Conservation (phyloP, 2,797 vertebrate genomes). For the Thalassophryne amazonica region DNA sequence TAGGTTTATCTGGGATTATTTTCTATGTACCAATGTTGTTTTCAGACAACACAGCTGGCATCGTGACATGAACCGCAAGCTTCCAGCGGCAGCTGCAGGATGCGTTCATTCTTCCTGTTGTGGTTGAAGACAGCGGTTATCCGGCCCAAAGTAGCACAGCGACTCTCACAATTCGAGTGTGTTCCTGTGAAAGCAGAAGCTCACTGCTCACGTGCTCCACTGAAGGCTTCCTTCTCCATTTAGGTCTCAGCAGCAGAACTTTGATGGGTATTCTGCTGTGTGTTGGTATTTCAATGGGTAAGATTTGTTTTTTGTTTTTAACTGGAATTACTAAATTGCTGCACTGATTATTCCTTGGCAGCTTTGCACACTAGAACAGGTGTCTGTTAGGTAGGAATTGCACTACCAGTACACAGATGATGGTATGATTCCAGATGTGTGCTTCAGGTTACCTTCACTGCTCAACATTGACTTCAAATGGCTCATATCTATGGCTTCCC, state of each 20-base stretch:
- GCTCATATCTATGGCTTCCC: no score
- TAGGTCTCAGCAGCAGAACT: slow-evolving; percentile 89
- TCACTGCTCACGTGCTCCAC: slow-evolving; percentile 84
- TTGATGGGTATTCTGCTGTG: slow-evolving; percentile 88
- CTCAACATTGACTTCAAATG: no score
- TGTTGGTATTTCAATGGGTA: slow-evolving; percentile 87
- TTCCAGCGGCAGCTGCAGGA: slow-evolving; percentile 84
- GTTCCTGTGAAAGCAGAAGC: slow-evolving; percentile 84
- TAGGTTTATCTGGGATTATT: no score
- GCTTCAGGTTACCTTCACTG: no score
- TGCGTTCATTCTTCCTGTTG: slow-evolving; percentile 83
- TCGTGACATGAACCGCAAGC: slow-evolving; percentile 82
- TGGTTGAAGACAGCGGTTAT: slow-evolving; percentile 91
- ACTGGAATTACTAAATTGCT: no score
- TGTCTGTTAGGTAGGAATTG: no score
- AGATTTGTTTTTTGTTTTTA: no score
- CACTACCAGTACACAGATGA: no score
- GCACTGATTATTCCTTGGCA: no score
- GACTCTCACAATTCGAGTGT: slow-evolving; percentile 89
- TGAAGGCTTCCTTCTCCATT: slow-evolving; percentile 86
- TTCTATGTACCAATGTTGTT: no score
- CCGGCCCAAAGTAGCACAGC: slow-evolving; percentile 92
- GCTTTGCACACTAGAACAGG: not conserved
- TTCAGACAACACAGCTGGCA: slow-evolving; percentile 92
- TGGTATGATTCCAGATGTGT: no score